A percentile compares a stretch with the other conserved stretches of the same genome.
phyloP scores from a whole-genome alignment of 2,888 invertebrate genomes.

The Germaria angustata region DNA sequence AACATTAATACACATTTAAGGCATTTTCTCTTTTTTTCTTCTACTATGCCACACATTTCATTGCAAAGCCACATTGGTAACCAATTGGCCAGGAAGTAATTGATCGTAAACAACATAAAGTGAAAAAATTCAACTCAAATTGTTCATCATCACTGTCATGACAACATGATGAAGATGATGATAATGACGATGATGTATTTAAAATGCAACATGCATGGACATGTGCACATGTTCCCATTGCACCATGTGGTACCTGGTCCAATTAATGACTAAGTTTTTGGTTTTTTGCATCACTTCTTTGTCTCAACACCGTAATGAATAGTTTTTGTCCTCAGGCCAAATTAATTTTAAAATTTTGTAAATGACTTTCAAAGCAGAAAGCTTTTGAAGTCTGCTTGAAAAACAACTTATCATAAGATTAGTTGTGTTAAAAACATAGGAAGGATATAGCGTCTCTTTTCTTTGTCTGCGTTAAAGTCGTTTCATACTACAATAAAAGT shows the following conservation, averaged over 20 bases:
- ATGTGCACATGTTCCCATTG: slow-evolving; percentile 13
- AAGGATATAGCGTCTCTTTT: background rate
- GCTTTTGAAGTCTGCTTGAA: background rate
- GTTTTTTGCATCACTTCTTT: slow-evolving; percentile 18
- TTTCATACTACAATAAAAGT: no score
- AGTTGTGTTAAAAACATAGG: background rate
- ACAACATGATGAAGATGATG: background rate
- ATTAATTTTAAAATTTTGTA: slow-evolving; percentile 25
- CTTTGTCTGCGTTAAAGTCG: background rate
- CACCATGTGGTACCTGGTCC: slow-evolving; percentile 16
- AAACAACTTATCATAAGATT: background rate
- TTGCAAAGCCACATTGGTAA: background rate
- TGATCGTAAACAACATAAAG: slow-evolving; percentile 49
- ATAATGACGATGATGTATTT: slow-evolving; percentile 7
- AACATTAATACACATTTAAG: slow-evolving; percentile 30
- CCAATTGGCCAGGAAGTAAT: slow-evolving; percentile 47
- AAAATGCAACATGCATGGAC: slow-evolving; percentile 26
- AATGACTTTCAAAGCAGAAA: background rate
- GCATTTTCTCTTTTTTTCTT: background rate
- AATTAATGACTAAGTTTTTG: slow-evolving; percentile 38
- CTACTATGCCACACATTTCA: background rate
- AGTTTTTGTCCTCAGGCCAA: slow-evolving; percentile 44
- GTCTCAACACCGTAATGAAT: slow-evolving; percentile 52
- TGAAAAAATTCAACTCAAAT: slow-evolving; percentile 41
- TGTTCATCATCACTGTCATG: slow-evolving; percentile 42